Conservation (phyloP, 2,797 vertebrate genomes). For the Odontamblyopus lacepedii region DNA sequence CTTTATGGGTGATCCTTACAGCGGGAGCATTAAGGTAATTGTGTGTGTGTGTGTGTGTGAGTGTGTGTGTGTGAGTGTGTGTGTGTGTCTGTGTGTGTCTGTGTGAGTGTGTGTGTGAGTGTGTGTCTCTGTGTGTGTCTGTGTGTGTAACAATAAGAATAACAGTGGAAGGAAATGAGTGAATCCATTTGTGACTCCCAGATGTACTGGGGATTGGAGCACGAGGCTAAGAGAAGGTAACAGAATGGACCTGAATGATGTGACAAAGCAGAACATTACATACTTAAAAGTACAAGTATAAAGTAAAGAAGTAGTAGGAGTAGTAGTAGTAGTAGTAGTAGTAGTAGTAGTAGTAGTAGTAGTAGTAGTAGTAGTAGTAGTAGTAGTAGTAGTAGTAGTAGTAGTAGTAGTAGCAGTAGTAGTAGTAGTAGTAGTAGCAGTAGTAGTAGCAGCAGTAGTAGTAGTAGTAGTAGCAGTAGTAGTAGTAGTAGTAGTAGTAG, state of each 20-base stretch:
- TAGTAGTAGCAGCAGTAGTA: too few species aligned
- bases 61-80: conserved; percentile 17
- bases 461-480: too few species aligned
- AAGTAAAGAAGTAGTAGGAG: too few species aligned
- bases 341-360: too few species aligned
- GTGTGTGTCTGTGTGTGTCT: background rate
- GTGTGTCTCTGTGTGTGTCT: background rate
- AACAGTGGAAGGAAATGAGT: conserved; percentile 34
- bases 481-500: too few species aligned
- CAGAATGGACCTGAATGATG: background rate
- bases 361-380: too few species aligned
- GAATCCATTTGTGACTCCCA: conserved; percentile 20
- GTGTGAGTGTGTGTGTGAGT: conserved; percentile 20
- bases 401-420: too few species aligned
- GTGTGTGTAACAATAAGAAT: conserved; percentile 23
- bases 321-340: too few species aligned
- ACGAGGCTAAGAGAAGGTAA: background rate
- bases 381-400: too few species aligned
- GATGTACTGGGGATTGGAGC: conserved; percentile 4
- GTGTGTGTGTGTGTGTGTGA: conserved; percentile 38
- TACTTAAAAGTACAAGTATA: too few species aligned
- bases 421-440: too few species aligned
- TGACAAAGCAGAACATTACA: background rate
- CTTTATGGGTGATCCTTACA: conserved; percentile 77
- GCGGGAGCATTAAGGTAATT: conserved; percentile 81